phyloP scores from a whole-genome alignment of 2,888 invertebrate species.

The Caradrina kadenii region DNA sequence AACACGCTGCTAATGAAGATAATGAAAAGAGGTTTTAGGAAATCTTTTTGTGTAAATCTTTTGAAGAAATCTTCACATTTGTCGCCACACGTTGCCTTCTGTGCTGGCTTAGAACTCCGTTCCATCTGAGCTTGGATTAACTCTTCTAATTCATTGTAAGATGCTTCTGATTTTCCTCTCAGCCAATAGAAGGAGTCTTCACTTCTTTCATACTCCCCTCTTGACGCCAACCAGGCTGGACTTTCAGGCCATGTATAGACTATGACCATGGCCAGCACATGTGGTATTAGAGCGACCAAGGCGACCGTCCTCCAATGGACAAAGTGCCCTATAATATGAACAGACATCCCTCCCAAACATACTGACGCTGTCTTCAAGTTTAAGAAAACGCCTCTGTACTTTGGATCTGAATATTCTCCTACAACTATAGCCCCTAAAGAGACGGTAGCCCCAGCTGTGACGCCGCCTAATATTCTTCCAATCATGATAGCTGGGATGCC shows the following conservation, averaged over 20 bases:
- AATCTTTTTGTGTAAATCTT: constrained; percentile 75
- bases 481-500: constrained; percentile 68
- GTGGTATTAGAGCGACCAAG: constrained; percentile 68
- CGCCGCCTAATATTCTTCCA: constrained; percentile 72
- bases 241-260: constrained; percentile 90
- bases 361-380: constrained; percentile 76
- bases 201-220: constrained; percentile 83
- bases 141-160: constrained; percentile 69
- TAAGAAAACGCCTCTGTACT: constrained; percentile 77
- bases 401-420: constrained; percentile 79
- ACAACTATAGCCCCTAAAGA: constrained; percentile 76
- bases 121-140: constrained; percentile 73
- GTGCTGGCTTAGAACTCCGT: constrained; percentile 31
- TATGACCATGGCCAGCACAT: constrained; percentile 66
- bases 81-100: constrained; percentile 36
- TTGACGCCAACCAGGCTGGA: constrained; percentile 90
- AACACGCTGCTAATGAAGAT: constrained; percentile 68
- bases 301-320: constrained; percentile 74
- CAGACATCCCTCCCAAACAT: constrained; percentile 71
- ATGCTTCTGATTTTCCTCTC: constrained; percentile 77
- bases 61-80: constrained; percentile 60
- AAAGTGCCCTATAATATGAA: constrained; percentile 71
- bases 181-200: constrained; percentile 87
- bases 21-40: constrained; percentile 75
- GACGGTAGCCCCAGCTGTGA: constrained; percentile 70